A percentile compares a stretch with the other conserved stretches of the same genome.
Conservation (phyloP, 2,797 vertebrate genomes). For the Lepilemur septentrionalis region DNA sequence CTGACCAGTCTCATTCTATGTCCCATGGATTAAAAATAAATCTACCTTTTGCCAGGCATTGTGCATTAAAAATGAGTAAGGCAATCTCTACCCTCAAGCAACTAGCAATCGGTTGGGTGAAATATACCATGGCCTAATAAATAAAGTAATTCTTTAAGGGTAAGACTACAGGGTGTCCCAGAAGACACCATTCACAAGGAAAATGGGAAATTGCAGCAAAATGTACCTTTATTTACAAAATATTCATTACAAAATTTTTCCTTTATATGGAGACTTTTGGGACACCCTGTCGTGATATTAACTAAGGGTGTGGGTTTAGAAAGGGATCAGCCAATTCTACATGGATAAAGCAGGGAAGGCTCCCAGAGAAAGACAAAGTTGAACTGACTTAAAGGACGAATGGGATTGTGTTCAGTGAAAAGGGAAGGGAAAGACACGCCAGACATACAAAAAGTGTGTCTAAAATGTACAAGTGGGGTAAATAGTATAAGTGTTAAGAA, state of each 20-base stretch:
- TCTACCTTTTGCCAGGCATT: neutral
- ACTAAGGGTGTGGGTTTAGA: neutral
- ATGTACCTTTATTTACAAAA: too few relatives aligned
- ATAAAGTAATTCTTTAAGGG: neutral
- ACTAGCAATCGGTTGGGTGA: slow-evolving; percentile 5
- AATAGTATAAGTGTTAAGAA: neutral
- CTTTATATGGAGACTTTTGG: too few relatives aligned
- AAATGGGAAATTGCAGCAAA: too few relatives aligned
- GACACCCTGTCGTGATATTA: neutral
- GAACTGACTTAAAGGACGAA: neutral
- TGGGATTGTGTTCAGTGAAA: neutral
- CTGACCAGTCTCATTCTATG: neutral
- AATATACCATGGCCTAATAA: neutral
- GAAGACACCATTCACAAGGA: too few relatives aligned
- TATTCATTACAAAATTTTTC: too few relatives aligned
- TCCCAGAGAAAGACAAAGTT: neutral
- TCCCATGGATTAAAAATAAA: neutral
- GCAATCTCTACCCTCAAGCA: neutral
- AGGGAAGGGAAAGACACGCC: neutral
- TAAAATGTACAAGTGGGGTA: neutral
- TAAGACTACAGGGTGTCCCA: neutral
- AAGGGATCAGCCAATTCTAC: neutral
- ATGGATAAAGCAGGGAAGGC: neutral
- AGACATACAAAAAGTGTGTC: neutral
- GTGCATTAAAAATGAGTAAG: neutral